Evolutionary conservation across 2,797 vertebrate genomes (phyloP).

Genomic region (Xiphophorus birchmanni): DNA sequence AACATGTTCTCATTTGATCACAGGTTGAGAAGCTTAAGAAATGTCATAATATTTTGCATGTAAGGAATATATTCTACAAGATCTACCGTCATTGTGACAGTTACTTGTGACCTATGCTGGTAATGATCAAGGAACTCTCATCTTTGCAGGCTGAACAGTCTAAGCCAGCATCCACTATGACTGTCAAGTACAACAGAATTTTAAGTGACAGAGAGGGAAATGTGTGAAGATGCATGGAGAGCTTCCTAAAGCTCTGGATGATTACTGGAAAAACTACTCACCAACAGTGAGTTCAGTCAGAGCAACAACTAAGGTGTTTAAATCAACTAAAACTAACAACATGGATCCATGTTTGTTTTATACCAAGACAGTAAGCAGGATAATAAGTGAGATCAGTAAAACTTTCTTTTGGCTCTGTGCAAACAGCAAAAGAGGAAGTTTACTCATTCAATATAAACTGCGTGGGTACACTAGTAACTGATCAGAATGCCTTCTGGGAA

Average conservation of each 20-base stretch:
- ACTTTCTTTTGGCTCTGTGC: background rate
- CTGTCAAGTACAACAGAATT: background rate
- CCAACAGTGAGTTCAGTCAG: background rate
- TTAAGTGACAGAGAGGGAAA: background rate
- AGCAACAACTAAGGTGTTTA: background rate
- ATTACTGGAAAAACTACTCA: background rate
- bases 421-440: background rate
- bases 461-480: background rate
- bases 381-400: background rate
- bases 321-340: background rate
- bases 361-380: background rate
- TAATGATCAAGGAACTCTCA: constrained; percentile 1
- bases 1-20: background rate
- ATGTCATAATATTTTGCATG: background rate
- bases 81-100: background rate
- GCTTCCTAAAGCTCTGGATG: background rate
- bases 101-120: background rate
- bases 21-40: background rate
- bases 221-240: background rate
- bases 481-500: background rate
- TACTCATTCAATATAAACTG: background rate
- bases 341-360: background rate
- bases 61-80: background rate
- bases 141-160: background rate
- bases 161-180: background rate